These are phyloP conservation scores for Semaprochilodus insignis DNA, from an alignment of 2,797 vertebrate genomes.

Conservation along the genomic window DNA sequence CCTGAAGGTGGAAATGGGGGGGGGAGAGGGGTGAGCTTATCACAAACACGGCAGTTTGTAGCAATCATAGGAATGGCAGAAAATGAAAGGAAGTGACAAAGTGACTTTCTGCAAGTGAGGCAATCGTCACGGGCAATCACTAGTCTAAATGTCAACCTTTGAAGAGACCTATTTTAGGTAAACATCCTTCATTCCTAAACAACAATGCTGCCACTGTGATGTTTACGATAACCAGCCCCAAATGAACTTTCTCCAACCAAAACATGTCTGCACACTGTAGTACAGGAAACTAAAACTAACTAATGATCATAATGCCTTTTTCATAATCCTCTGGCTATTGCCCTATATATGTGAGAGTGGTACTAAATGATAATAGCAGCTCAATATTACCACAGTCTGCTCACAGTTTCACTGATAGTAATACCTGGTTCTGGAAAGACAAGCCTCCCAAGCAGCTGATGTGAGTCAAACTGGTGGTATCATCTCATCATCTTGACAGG, in stretches of 20 bases:
- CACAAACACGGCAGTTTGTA: slow-evolving; percentile 51
- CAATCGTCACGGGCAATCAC: slow-evolving; percentile 39
- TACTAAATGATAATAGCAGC: not conserved
- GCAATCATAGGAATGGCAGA: slow-evolving; percentile 43
- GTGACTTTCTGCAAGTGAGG: slow-evolving; percentile 43
- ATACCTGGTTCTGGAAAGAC: not conserved
- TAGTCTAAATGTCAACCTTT: slow-evolving; percentile 60
- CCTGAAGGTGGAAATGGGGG: slow-evolving; percentile 34
- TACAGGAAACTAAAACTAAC: slow-evolving; percentile 14
- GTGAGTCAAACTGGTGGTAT: slow-evolving; percentile 9
- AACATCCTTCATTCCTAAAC: slow-evolving; percentile 32
- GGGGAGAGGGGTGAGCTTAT: slow-evolving; percentile 45
- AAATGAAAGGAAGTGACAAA: slow-evolving; percentile 45
- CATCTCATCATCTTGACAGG: slow-evolving; percentile 2
- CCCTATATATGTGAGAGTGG: not conserved
- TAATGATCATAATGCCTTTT: not conserved
- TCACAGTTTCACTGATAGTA: slow-evolving; percentile 3
- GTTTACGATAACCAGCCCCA: not conserved
- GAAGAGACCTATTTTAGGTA: slow-evolving; percentile 41
- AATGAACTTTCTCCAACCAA: not conserved
- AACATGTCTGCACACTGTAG: not conserved
- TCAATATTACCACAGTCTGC: not conserved
- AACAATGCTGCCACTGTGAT: not conserved
- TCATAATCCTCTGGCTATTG: not conserved
- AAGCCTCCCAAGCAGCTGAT: slow-evolving; percentile 15